Conservation (phyloP, 2,797 vertebrate species). For the Sebastes matsubarae region DNA sequence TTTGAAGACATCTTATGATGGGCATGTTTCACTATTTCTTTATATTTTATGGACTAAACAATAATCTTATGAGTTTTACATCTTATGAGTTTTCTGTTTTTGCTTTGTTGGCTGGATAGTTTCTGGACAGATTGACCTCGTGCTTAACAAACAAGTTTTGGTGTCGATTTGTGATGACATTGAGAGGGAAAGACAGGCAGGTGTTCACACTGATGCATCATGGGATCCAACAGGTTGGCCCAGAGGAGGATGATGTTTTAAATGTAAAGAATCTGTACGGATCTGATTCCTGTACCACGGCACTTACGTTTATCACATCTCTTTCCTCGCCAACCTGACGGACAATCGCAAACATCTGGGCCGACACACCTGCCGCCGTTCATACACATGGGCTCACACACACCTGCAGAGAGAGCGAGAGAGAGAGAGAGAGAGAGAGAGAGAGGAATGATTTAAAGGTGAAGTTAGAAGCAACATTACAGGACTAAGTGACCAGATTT, state of each 20-base stretch:
- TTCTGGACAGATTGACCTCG: background rate
- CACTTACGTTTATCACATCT: constrained; percentile 81
- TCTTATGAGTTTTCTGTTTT: background rate
- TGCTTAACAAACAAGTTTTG: background rate
- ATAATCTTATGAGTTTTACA: background rate
- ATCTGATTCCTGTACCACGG: background rate
- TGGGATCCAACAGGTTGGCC: background rate
- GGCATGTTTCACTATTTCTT: background rate
- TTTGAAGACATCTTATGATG: background rate
- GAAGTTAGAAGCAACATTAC: background rate
- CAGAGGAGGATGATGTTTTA: background rate
- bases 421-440: background rate
- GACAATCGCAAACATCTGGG: constrained; percentile 84
- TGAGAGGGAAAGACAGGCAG: background rate
- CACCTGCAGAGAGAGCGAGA: constrained; percentile 72
- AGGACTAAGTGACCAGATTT: no score
- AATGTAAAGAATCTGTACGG: background rate
- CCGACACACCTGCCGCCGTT: constrained; percentile 82
- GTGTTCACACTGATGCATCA: background rate
- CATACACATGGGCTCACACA: constrained; percentile 85
- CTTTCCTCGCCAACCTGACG: constrained; percentile 80
- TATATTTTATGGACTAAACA: no score
- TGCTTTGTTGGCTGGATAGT: background rate
- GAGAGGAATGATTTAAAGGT: no score
- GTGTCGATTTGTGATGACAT: background rate